These are phyloP conservation scores for Oxytorus armatus DNA, from an alignment of 2,888 invertebrate species.

Conservation along the genomic window DNA sequence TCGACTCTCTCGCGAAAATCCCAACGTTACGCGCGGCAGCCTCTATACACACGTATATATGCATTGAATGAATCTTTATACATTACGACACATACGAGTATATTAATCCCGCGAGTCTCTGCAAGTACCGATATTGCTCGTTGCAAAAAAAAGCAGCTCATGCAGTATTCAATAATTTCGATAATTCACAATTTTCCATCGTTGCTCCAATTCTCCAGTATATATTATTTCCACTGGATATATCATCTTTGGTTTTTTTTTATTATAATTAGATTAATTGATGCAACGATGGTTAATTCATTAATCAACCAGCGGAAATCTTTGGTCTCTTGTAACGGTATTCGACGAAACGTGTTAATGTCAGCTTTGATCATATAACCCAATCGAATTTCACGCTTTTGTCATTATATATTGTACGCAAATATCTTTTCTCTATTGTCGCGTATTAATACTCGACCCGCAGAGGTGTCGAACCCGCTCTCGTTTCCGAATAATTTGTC, in stretches of 20 bases:
- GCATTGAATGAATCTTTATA: constrained; percentile 39
- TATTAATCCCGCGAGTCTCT: neutral
- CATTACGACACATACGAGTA: constrained; percentile 11
- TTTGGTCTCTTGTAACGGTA: constrained; percentile 17
- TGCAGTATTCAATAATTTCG: constrained; percentile 3
- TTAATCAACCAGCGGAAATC: constrained; percentile 9
- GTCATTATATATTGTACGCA: constrained; percentile 1
- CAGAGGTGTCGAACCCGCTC: constrained; percentile 64
- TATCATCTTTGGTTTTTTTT: too few relatives aligned
- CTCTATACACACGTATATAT: constrained; percentile 14
- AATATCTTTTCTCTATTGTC: constrained; percentile 25
- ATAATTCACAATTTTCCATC: neutral
- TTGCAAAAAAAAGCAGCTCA: neutral
- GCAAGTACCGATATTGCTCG: neutral
- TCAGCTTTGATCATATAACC: constrained; percentile 8
- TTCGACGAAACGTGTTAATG: constrained; percentile 22
- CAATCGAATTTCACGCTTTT: constrained; percentile 9
- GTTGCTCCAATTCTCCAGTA: neutral
- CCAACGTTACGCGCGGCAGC: constrained; percentile 41
- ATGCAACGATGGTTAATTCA: constrained; percentile 22
- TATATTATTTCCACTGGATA: neutral
- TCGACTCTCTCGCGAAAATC: constrained; percentile 30
- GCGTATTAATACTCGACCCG: constrained; percentile 54
- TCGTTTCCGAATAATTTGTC: constrained; percentile 70
- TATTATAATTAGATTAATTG: too few relatives aligned